Conservation (phyloP, 2,888 invertebrate genomes). For the Scelioninae gen. 2 region DNA sequence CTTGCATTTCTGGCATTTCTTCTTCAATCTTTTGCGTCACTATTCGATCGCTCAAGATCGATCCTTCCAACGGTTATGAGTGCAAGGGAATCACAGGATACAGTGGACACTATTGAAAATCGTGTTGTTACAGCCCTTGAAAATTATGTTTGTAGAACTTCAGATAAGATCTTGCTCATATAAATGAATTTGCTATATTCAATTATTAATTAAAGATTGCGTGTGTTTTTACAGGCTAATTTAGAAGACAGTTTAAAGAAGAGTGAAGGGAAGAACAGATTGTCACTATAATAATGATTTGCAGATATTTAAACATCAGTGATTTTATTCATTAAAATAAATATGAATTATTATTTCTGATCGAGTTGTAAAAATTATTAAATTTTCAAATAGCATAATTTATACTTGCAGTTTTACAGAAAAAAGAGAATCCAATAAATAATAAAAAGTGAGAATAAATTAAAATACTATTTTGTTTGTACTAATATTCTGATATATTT, state of each 20-base stretch:
- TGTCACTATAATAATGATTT: neutral
- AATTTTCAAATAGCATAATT: too few relatives aligned
- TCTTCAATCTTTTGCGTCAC: slow-evolving; percentile 72
- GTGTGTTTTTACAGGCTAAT: slow-evolving; percentile 51
- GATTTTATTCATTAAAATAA: too few relatives aligned
- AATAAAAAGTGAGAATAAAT: neutral
- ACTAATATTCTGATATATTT: neutral
- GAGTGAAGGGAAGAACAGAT: slow-evolving; percentile 15
- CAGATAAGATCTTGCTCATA: too few relatives aligned
- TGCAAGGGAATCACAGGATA: slow-evolving; percentile 61
- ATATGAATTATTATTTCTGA: too few relatives aligned
- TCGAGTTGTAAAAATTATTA: too few relatives aligned
- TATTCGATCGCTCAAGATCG: slow-evolving; percentile 72
- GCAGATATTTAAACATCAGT: too few relatives aligned
- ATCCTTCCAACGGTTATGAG: slow-evolving; percentile 69
- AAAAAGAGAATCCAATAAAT: neutral
- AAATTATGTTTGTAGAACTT: slow-evolving; percentile 69
- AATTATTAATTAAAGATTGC: neutral
- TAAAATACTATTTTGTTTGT: neutral
- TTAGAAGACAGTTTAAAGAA: slow-evolving; percentile 44
- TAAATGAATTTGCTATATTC: neutral
- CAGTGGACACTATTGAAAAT: slow-evolving; percentile 61
- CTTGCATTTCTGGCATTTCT: slow-evolving; percentile 74
- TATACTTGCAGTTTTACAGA: too few relatives aligned
- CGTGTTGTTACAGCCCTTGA: slow-evolving; percentile 68